These are phyloP conservation scores for Allygus modestus DNA, from an alignment of 2,888 invertebrate species.

Conservation along the genomic window DNA sequence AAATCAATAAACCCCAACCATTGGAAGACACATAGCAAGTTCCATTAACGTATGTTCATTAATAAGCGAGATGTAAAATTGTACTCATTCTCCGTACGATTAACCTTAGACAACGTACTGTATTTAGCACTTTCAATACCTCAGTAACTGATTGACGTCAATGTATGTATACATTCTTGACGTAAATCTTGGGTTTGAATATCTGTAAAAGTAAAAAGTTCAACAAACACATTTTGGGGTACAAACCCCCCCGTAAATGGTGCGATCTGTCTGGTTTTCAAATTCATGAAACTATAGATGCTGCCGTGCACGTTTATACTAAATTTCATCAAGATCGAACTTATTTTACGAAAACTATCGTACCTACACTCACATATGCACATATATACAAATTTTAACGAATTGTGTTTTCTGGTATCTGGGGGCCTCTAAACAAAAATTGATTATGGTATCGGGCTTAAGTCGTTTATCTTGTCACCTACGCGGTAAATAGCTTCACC, in stretches of 20 bases:
- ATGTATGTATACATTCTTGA: no score
- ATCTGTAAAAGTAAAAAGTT: no score
- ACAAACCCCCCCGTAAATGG: neutral
- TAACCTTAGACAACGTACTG: no score
- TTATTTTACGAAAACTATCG: neutral
- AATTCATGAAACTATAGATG: neutral
- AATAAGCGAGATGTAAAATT: no score
- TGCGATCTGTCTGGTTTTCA: neutral
- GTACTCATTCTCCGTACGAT: no score
- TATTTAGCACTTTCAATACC: no score
- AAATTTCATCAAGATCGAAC: neutral
- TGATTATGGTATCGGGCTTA: neutral
- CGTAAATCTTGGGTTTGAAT: no score
- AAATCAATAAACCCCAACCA: no score
- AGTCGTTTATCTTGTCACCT: conserved; percentile 5
- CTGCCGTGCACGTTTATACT: neutral
- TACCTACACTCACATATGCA: neutral
- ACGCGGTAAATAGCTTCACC: conserved; percentile 21
- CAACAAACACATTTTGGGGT: no score
- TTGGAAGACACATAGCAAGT: no score
- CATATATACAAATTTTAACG: conserved; percentile 11
- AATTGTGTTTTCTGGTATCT: neutral
- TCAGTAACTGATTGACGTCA: no score
- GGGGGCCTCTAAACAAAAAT: neutral
- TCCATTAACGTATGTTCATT: no score